Evolutionary conservation across 2,888 invertebrate species (phyloP), one percentile per base, ranked within the genome.

Genomic region (Lasioglossum oenotherae): DNA sequence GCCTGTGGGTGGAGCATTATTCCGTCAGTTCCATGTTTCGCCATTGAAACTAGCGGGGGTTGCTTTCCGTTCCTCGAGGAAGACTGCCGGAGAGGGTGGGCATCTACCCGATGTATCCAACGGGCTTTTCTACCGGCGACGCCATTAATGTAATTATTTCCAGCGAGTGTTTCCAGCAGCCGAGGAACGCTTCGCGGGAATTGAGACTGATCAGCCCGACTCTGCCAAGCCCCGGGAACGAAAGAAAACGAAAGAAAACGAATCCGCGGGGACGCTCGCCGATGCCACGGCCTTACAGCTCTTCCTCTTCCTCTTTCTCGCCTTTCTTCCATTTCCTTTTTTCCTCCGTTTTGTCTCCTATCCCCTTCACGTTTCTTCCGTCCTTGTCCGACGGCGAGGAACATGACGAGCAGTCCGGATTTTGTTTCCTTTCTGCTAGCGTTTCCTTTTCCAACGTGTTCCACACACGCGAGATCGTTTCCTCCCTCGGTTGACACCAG

Each of bases 121-220:
- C 81, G 69, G 84, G 53, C 87, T 86, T 88, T 67, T 88, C 86
- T 84, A 84, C 69, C 75, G 84, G 78, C 86, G 89, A 88, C 89
- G 89, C 90, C 91, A 91, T 91, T 91, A 91, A 91, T 91, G 89
- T 91, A 91, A 91, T 91, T 91, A 91, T 91, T 91, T 91, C 91
- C 90, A 91, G 76, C 90, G 91, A 87, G 82, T 90, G 88, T 90
- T 90, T 80, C 82, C 69, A 14, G 74, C 53, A 49, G 78, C 72
- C 81, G 53, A 78, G 87, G 81, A 86, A 85, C 79, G 81, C 27
- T 85, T 85, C 75, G 86, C 81, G 83, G 82, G 82, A 88, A 87
- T 87, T 57, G 86, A 86, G 87, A 83, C 87, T 88, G 88, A 88
- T 86, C 87, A 87, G 77, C 80, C 80, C 64, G 73, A 60, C 49